Evolutionary conservation across 2,797 vertebrate species (phyloP).

Genomic region (Spea hammondii): DNA sequence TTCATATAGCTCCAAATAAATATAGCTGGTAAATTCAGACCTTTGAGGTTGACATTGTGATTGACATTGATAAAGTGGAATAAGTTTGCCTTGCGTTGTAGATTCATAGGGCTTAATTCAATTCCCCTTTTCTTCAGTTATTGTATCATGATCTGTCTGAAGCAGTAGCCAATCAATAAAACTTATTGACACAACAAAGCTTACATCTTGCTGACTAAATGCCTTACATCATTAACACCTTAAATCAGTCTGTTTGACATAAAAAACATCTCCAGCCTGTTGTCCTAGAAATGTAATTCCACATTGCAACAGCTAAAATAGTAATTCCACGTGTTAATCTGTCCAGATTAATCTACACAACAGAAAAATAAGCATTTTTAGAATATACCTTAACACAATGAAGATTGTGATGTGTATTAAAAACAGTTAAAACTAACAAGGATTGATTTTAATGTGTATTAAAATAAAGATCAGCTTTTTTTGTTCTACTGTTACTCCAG

Average conservation of each 20-base stretch:
- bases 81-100: too few species aligned
- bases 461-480: too few species aligned
- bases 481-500: too few species aligned
- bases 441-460: too few species aligned
- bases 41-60: too few species aligned
- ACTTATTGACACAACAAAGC: not conserved
- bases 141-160: slow-evolving; percentile 3
- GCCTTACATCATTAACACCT: slow-evolving; percentile 18
- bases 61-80: too few species aligned
- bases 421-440: too few species aligned
- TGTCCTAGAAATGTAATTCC: slow-evolving; percentile 24
- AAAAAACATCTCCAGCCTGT: slow-evolving; percentile 5
- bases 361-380: not conserved
- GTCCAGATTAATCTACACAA: not conserved
- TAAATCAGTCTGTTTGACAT: slow-evolving; percentile 8
- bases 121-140: not conserved
- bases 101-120: too few species aligned
- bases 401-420: not conserved
- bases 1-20: too few species aligned
- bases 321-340: not conserved
- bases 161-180: slow-evolving; percentile 17
- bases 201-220: slow-evolving; percentile 8
- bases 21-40: too few species aligned
- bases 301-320: not conserved
- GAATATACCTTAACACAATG: not conserved